phyloP scores from a whole-genome alignment of 2,888 invertebrate genomes.

The Petrophora chlorosata region DNA sequence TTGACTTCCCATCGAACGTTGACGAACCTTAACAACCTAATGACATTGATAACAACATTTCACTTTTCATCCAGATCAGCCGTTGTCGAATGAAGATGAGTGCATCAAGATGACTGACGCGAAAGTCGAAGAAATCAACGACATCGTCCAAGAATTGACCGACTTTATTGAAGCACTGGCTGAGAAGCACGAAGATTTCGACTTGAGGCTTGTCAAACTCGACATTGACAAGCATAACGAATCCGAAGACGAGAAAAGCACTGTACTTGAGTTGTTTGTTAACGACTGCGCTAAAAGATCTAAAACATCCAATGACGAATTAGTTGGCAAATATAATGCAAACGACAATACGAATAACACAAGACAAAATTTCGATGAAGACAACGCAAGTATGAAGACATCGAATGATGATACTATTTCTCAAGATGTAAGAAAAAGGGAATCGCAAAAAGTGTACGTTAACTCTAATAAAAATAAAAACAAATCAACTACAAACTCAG shows the following conservation, averaged over 20 bases:
- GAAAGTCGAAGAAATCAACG: neutral
- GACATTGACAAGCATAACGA: neutral
- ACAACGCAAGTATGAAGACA: neutral
- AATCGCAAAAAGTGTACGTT: neutral
- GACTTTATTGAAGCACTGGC: neutral
- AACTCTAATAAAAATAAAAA: neutral
- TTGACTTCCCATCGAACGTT: too few species aligned
- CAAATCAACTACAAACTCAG: neutral
- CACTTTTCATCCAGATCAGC: neutral
- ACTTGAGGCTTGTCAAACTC: neutral
- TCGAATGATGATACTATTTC: neutral
- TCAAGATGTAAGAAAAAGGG: neutral
- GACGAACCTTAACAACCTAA: too few species aligned
- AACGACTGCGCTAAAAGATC: conserved; percentile 1
- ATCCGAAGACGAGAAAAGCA: neutral
- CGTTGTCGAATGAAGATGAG: neutral
- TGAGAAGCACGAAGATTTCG: neutral
- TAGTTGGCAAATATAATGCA: neutral
- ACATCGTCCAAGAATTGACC: neutral
- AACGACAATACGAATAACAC: neutral
- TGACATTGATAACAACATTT: too few species aligned
- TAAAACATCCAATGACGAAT: neutral
- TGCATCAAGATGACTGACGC: conserved; percentile 3
- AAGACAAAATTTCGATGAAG: neutral
- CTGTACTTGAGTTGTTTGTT: neutral